Base-by-base conservation (phyloP, 2,797 vertebrate species). In the Propithecus deckenii region DNA sequence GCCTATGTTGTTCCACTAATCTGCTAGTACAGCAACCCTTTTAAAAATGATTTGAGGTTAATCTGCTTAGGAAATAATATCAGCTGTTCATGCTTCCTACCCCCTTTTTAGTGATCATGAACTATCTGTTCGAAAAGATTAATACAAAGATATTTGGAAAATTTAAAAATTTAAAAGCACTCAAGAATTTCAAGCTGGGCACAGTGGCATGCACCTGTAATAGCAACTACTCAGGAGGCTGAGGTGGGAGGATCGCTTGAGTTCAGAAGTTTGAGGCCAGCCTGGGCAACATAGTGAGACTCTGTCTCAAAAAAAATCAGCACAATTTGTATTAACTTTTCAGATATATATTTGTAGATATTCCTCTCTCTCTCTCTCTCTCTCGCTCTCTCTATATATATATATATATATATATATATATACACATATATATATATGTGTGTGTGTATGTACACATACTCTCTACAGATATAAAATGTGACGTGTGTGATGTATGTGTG, bases 1-100 rank as follows among this genome's bases (percentile, higher is more conserved):
- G 28, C 43, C 38, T 87, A 71, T 80, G 84, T 30, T 25, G 76
- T 81, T 69, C 17, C 17, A 57, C 8, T 85, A 79, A 93, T 81
- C 11, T 84, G 30, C 7, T 88, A 71, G 25, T 35, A 80, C 50
- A 65, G 30, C 7, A 91, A 72, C 22, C 9, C 14, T 67, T 81
- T 84, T 65, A 83, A 92, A 96, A 90, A n/a, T 74, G 41, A 93
- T 91, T 74, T 85, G 48, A 88, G 22, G 14, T 38, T 86, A 85
- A 80, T 93, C 28, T 61, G 14, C 35, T 93, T 69, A 93, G 90
- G 35, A 87, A 94, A 57, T 13, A 91, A 74, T 87, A 79, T 28
- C 15, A 57, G 48, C 4, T 91, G 35, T 91, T 86, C 28, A 86
- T 93, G 23, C 32, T 87, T 63, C n/a, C 65, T 76, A 67, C 2